Evolutionary conservation across 2,888 invertebrate genomes (phyloP), one percentile per base, ranked within the genome.

Genomic region (Operophtera brumata): DNA sequence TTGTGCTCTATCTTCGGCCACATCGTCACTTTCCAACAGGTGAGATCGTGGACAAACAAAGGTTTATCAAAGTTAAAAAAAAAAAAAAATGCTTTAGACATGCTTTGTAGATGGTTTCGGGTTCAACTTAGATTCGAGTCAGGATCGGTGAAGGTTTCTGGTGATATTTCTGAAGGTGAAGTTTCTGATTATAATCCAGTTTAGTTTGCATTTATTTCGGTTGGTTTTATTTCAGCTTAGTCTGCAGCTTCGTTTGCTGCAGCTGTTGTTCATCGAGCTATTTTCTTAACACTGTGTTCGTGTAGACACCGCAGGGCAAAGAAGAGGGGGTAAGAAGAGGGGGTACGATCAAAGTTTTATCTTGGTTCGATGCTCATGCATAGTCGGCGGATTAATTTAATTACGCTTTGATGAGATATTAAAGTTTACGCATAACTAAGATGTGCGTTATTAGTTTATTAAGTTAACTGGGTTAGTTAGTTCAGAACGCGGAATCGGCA

Each of bases 351-450:
- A 41, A 61, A 65, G 65, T 65, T 65, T 61, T 62, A 59, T 65
- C 61, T 57, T 51, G 54, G 54, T 45, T 25, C 47, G 58, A 55
- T 61, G 62, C 61, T 56, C 59, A 47, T 55, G 61, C 58, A 65
- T 61, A 65, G 53, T 61, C 61, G 37, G 11, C 49, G 47, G 47
- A 59, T 60, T 64, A 56, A 64, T 62, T 62, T 57, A 54, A 59
- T 59, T 57, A 50, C 55, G 60, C 50, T 51, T 46, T 56, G 59
- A 64, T 54, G 57, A 48, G 57, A 64, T 57, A 62, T 59, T 50
- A 62, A 64, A 59, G 57, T 61, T 54, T 46, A 37, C 37, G 47
- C 30, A 34, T 26, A 40, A 39, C 37, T 9, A 20, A 14, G 47
- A 35, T 39, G 37, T 34, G 34, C 36, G 47, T 11, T 50, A 47